Base-by-base conservation (phyloP, 2,797 vertebrate species). In the Catostomus latipinnis region DNA sequence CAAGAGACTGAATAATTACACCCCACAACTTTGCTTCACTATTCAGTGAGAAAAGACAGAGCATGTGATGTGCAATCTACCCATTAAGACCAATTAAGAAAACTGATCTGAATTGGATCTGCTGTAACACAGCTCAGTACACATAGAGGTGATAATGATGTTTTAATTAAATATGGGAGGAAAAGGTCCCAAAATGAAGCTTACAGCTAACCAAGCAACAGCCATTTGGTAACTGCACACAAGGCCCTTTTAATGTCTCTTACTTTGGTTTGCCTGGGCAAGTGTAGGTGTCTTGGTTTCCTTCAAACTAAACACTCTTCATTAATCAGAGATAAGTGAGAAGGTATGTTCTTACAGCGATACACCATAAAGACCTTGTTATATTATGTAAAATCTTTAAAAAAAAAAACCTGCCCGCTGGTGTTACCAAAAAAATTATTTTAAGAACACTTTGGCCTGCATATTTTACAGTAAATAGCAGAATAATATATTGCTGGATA, bases 111-210 rank as follows among this genome's bases (percentile, higher is more conserved):
- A 88, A 93, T 91, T 84, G 92, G 89, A 90, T 88, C 88, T 88
- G 86, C 89, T 88, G 88, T 91, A 94, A 87, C 93, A 90, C 91
- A 94, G 93, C 92, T 95, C 93, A 91, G 90, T 91, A 94, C 90
- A 91, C 91, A 92, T 90, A 93, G 92, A 95, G 93, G 93, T 93
- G 93, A 96, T 94, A 96, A 96, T 96, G 91, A 93, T 79, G 91
- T 94, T 97, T 96, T 96, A 96, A 97, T 97, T 96, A 96, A 95
- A 95, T 93, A 93, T 93, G 93, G 93, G 94, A 95, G 91, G 91
- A 92, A 95, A 96, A 92, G 90, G 91, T 95, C 95, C 95, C 94
- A 96, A 93, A 95, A 93, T 94, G 93, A 94, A 94, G 91, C 93
- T 96, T 94, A 93, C 92, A 93, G 90, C 91, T 95, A 96, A 95